Percentiles rank a stretch among this genome's conserved stretches.
Conservation (phyloP, 2,797 vertebrate species). For the Molossus molossus region DNA sequence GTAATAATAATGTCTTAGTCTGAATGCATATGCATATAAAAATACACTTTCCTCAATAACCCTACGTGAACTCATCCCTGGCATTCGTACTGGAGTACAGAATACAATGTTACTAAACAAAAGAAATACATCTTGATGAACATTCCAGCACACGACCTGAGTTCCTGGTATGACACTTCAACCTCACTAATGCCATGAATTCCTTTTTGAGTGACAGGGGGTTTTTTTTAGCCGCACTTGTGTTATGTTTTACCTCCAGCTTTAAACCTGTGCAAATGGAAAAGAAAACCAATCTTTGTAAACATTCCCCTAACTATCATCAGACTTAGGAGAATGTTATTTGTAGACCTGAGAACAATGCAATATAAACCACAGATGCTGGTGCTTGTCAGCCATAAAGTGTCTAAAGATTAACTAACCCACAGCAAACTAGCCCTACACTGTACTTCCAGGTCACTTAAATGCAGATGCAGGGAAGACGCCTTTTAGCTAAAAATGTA, state of each 20-base stretch:
- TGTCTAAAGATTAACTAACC: constrained; percentile 24
- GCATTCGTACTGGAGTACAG: neutral
- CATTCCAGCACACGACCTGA: neutral
- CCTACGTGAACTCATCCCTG: neutral
- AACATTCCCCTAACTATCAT: constrained; percentile 30
- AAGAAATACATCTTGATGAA: neutral
- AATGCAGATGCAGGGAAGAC: constrained; percentile 47
- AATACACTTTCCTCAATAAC: neutral
- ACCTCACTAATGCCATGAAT: neutral
- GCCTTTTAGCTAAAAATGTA: constrained; percentile 73
- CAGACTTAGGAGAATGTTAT: constrained; percentile 33
- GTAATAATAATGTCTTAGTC: neutral
- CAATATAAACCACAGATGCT: constrained; percentile 15
- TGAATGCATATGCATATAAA: neutral
- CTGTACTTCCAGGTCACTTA: constrained; percentile 16
- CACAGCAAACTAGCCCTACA: neutral
- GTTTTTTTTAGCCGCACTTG: neutral
- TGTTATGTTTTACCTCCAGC: constrained; percentile 64
- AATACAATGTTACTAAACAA: constrained; percentile 1
- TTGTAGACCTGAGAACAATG: constrained; percentile 54
- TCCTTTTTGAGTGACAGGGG: constrained; percentile 18
- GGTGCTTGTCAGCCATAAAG: constrained; percentile 53
- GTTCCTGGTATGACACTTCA: neutral
- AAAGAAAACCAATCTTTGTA: constrained; percentile 63
- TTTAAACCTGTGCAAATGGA: constrained; percentile 66